phyloP scores from a whole-genome alignment of 2,888 invertebrate species.

The Amphimallon solstitiale region DNA sequence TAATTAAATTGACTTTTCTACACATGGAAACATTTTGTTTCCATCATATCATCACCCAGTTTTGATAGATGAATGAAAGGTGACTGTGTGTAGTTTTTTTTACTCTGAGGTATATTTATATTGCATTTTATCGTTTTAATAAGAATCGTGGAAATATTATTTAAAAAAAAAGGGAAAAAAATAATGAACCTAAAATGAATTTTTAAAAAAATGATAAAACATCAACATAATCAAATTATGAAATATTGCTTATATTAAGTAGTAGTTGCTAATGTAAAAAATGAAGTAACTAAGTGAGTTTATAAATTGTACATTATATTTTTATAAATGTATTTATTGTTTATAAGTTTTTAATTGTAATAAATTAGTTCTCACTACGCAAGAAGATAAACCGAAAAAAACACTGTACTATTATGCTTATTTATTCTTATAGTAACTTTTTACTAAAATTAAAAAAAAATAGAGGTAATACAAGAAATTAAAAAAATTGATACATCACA shows the following conservation, averaged over 20 bases:
- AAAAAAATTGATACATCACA: constrained; percentile 38
- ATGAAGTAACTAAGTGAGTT: constrained; percentile 31
- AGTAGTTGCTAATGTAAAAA: constrained; percentile 45
- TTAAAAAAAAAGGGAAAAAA: not conserved
- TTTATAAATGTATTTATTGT: constrained; percentile 61
- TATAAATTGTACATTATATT: constrained; percentile 58
- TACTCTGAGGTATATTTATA: not conserved
- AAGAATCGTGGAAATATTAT: not conserved
- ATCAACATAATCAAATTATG: constrained; percentile 51
- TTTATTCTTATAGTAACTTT: constrained; percentile 41
- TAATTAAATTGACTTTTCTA: too few relatives aligned
- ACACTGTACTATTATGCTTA: constrained; percentile 45
- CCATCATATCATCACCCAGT: too few relatives aligned
- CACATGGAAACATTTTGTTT: too few relatives aligned
- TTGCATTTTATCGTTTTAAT: not conserved
- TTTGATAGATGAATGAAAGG: not conserved
- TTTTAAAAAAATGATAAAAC: not conserved
- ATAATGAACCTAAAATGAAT: not conserved
- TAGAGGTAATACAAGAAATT: constrained; percentile 32
- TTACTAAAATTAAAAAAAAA: constrained; percentile 31
- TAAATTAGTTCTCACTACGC: constrained; percentile 40
- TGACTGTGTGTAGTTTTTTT: not conserved
- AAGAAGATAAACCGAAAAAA: constrained; percentile 11
- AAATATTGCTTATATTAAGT: constrained; percentile 54
- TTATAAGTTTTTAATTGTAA: constrained; percentile 50